A percentile compares a stretch with the other conserved stretches of the same genome.
Conservation (phyloP, 2,888 invertebrate genomes). For the Heliconius ethilla region DNA sequence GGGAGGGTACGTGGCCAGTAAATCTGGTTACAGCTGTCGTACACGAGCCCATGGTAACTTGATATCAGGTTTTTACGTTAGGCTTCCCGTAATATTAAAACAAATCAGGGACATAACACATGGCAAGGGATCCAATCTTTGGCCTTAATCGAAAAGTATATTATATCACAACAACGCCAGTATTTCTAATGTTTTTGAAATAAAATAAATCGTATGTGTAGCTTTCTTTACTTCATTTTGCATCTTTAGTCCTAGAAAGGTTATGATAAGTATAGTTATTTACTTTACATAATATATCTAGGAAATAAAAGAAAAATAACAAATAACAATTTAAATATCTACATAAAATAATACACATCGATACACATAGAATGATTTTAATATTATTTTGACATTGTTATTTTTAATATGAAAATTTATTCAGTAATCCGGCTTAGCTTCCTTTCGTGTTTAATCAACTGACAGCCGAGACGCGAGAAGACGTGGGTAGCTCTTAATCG, state of each 20-base stretch:
- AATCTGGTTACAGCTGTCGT: constrained; percentile 57
- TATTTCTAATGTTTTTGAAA: background rate
- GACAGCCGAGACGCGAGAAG: constrained; percentile 21
- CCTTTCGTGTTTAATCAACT: constrained; percentile 30
- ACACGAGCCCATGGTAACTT: constrained; percentile 52
- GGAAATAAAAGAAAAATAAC: no score
- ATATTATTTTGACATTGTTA: background rate
- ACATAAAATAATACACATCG: background rate
- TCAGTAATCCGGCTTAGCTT: background rate
- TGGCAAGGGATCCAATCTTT: constrained; percentile 17
- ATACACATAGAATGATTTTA: background rate
- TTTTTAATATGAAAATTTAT: constrained; percentile 23
- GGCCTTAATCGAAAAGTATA: constrained; percentile 13
- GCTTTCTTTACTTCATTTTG: background rate
- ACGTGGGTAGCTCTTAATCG: constrained; percentile 43
- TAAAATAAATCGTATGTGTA: background rate
- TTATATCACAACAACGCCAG: background rate
- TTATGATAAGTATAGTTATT: no score
- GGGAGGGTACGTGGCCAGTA: constrained; percentile 54
- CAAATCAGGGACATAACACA: constrained; percentile 27
- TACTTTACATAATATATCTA: no score
- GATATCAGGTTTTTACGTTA: constrained; percentile 45
- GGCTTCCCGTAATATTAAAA: constrained; percentile 41
- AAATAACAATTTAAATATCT: background rate
- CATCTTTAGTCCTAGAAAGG: background rate